Conservation (phyloP, 2,113 vertebrate genomes). For the Scomber colias region DNA sequence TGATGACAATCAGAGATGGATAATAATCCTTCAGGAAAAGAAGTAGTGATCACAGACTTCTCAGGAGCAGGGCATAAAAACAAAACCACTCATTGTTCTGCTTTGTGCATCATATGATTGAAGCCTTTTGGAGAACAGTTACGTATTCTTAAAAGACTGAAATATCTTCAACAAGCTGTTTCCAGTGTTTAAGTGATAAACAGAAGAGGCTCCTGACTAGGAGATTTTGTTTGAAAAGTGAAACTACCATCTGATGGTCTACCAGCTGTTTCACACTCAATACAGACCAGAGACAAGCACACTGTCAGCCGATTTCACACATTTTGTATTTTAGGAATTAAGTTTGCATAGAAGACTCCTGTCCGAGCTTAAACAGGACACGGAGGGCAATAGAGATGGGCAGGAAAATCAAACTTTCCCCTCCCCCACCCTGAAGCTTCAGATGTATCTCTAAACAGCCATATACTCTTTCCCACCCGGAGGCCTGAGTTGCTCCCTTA, state of each 20-base stretch:
- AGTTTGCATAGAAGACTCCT: slow-evolving; percentile 24
- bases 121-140: slow-evolving; percentile 5
- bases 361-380: slow-evolving; percentile 36
- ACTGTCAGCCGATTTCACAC: slow-evolving; percentile 40
- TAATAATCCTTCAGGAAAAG: neutral
- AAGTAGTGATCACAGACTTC: neutral
- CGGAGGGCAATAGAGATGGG: slow-evolving; percentile 42
- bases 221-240: slow-evolving; percentile 56
- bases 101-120: neutral
- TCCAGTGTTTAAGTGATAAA: slow-evolving; percentile 46
- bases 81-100: neutral
- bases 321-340: slow-evolving; percentile 45
- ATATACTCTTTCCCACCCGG: slow-evolving; percentile 65
- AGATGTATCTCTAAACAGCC: slow-evolving; percentile 65
- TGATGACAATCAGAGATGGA: neutral
- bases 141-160: slow-evolving; percentile 30
- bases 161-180: slow-evolving; percentile 36
- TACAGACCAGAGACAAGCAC: slow-evolving; percentile 28
- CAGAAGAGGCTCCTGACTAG: slow-evolving; percentile 47
- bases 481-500: slow-evolving; percentile 76
- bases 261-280: slow-evolving; percentile 62
- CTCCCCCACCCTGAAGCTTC: slow-evolving; percentile 54
- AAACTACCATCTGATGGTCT: slow-evolving; percentile 49
- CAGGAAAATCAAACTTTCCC: slow-evolving; percentile 42
- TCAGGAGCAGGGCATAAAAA: neutral